Conservation (phyloP, 2,113 vertebrate species). For the Sciurus niger region DNA sequence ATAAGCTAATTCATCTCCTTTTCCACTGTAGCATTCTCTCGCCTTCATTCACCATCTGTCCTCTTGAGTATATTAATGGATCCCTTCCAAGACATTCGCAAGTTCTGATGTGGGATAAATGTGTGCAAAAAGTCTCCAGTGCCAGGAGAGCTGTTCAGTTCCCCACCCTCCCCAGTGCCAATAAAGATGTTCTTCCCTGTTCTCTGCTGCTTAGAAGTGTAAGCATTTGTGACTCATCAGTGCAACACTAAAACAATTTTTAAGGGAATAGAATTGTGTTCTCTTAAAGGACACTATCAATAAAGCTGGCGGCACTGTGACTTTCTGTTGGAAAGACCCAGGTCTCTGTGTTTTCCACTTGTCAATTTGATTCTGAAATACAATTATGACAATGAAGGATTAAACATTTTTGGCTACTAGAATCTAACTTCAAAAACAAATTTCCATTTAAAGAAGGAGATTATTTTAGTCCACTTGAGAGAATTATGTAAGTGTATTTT, state of each 20-base stretch:
- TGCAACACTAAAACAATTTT: not conserved
- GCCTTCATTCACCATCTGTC: conserved; percentile 76
- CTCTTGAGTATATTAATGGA: conserved; percentile 5
- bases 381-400: not conserved
- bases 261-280: not conserved
- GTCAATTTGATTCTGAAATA: not conserved
- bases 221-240: not conserved
- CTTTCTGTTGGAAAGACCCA: not conserved
- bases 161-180: not conserved
- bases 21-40: not conserved
- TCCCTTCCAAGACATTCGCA: conserved; percentile 67
- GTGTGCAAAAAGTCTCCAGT: not conserved
- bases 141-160: not conserved
- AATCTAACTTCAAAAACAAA: not conserved
- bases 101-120: conserved; percentile 21
- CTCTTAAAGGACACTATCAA: not conserved
- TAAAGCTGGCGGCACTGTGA: not conserved
- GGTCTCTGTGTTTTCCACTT: not conserved
- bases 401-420: not conserved
- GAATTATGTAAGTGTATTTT: not conserved
- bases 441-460: conserved; percentile 42
- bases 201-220: not conserved
- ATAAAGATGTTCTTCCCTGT: not conserved
- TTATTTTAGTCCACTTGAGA: conserved; percentile 24
- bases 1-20: conserved; percentile 74